These are phyloP conservation scores for Cryptosula pallasiana DNA, from an alignment of 2,888 invertebrate species.

Conservation along the genomic window DNA sequence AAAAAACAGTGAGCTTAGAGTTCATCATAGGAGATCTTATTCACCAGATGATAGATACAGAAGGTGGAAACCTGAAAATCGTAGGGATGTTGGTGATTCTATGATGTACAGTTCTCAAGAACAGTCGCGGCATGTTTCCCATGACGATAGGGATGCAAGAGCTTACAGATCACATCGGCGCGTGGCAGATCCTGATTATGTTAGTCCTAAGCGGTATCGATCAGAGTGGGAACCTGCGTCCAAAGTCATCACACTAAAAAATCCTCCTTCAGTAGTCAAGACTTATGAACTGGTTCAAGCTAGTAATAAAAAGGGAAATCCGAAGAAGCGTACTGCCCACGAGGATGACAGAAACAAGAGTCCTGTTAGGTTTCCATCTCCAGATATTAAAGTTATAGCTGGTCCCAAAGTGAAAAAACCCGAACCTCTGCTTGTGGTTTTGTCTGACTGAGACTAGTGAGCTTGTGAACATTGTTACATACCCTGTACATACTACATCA, in stretches of 20 bases:
- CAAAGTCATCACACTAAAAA: background rate
- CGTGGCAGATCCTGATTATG: background rate
- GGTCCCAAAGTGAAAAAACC: background rate
- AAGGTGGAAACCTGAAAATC: no score
- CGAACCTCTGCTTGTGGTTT: background rate
- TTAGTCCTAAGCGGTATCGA: background rate
- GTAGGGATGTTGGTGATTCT: no score
- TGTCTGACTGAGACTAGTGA: constrained; percentile 7
- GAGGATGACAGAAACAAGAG: background rate
- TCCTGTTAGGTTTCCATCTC: constrained; percentile 9
- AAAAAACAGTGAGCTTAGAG: no score
- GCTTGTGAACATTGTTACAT: no score
- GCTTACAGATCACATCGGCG: background rate
- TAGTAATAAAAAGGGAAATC: background rate
- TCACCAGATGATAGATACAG: no score
- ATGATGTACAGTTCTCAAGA: no score
- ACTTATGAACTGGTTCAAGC: background rate
- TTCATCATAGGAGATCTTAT: no score
- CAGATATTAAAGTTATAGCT: constrained; percentile 1
- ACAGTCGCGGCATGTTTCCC: background rate
- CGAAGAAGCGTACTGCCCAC: background rate
- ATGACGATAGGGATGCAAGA: background rate
- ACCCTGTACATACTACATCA: no score
- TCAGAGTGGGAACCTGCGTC: background rate
- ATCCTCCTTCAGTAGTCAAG: background rate